Evolutionary conservation across 2,888 invertebrate species (phyloP).

Genomic region (Orthosia incerta): DNA sequence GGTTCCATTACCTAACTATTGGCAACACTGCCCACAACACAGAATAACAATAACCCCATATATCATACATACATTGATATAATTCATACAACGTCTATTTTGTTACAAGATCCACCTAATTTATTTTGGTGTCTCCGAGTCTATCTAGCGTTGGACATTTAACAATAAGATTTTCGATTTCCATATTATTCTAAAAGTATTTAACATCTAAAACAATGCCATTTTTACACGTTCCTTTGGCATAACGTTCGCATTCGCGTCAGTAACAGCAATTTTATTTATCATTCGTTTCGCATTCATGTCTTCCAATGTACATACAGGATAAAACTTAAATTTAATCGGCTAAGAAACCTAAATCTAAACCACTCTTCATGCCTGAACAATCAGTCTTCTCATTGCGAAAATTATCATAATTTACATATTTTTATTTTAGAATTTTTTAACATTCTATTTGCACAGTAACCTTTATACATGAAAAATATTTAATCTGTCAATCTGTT

Average conservation of each 20-base stretch:
- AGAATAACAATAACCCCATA: slow-evolving; percentile 68
- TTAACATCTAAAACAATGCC: slow-evolving; percentile 71
- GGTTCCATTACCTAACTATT: slow-evolving; percentile 73
- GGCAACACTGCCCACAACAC: slow-evolving; percentile 71
- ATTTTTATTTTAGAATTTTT: slow-evolving; percentile 80
- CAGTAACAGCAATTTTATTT: slow-evolving; percentile 67
- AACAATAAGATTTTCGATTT: slow-evolving; percentile 68
- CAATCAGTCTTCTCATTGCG: slow-evolving; percentile 91
- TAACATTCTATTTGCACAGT: slow-evolving; percentile 73
- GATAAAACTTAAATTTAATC: slow-evolving; percentile 85
- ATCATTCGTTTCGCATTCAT: slow-evolving; percentile 73
- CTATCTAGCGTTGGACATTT: slow-evolving; percentile 75
- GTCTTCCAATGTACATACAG: slow-evolving; percentile 77
- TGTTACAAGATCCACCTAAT: slow-evolving; percentile 67
- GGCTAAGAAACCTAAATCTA: slow-evolving; percentile 85
- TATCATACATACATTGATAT: slow-evolving; percentile 69
- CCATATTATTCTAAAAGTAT: slow-evolving; percentile 64
- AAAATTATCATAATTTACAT: slow-evolving; percentile 87
- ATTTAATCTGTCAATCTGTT: slow-evolving; percentile 66
- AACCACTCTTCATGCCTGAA: slow-evolving; percentile 86
- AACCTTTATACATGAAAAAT: slow-evolving; percentile 74
- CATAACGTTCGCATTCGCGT: slow-evolving; percentile 69
- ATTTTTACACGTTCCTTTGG: slow-evolving; percentile 71
- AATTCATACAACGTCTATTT: slow-evolving; percentile 66
- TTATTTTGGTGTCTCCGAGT: slow-evolving; percentile 72